Base-by-base conservation (phyloP, 2,797 vertebrate species). In the Vireo griseus region DNA sequence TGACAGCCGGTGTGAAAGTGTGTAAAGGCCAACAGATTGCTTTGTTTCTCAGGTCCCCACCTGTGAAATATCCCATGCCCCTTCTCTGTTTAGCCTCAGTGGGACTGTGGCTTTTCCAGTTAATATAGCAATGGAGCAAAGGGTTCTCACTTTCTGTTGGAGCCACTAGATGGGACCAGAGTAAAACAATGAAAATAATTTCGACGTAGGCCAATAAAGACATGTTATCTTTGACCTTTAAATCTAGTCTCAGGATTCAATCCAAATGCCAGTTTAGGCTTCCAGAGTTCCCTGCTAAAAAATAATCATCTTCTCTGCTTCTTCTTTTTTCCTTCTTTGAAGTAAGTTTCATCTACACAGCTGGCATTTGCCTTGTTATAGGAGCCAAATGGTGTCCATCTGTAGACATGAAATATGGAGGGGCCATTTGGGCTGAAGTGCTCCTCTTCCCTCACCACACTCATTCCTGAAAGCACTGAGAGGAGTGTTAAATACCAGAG, bases 81-180 rank as follows among this genome's bases (percentile, higher is more conserved):
- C 48, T 89, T 87, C 52, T 61, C 71, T 74, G 5, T 63, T 63
- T 37, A 80, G 57, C 33, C 37, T 80, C 58, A 44, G 14, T 19
- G 33, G 35, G 25, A 58, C 78, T n/a, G 19, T 77, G 33, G 8
- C 16, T 91, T 87, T 67, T 59, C 50, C 37, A 40, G 33, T 42
- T 76, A 52, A 71, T 35, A 29, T 12, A 79, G 66, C 14, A 42
- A 40, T 2, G 16, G 79, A 69, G 25, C 1, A 19, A 85, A 45
- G 13, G 29, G 9, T 22, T 74, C 42, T 68, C 54, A 29, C 26
- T 91, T 89, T 87, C 82, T 91, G 6, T 39, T 66, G 68, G 54
- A 89, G 47, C 90, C 81, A 66, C 86, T 83, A 91, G 68, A 68
- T 75, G 88, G 82, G 78, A 96, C 62, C 68, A 78, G 82, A 92